Evolutionary conservation across 1,140 invertebrate species (phyloP), one percentile per base, ranked within the genome.

Genomic region (Tetragonula clypearis): DNA sequence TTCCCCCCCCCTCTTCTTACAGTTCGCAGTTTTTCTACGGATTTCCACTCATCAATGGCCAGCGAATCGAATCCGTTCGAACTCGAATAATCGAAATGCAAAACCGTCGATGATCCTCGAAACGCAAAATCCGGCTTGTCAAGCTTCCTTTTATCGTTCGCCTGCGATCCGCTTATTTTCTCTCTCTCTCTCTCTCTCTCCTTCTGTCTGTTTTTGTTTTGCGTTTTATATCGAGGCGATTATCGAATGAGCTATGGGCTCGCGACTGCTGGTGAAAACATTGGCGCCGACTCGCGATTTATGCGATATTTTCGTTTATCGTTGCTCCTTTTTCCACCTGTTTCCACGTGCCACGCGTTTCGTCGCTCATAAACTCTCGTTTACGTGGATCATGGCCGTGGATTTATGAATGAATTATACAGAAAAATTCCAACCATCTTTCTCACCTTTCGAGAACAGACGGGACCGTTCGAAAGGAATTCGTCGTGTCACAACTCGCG

Each of bases 221-320:
- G 15, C 35, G 60, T 77, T 78, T 77, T 58, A 78, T 77, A 56
- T 62, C 74, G 21, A 53, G 62, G 19, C 73, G 81, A 83, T 83
- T 69, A 78, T 83, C 74, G 74, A 78, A 83, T 78, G 71, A 82
- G 41, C 12, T 41, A 80, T 58, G 41, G 79, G 69, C 26, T 21
- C 11, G 62, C 41, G 62, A 76, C 23, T 60, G 74, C n/a, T n/a
- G 14, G 15, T 56, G 62, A 78, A 78, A 77, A 56, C 30, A 23
- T n/a, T 30, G n/a, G n/a, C 35, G 15, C 23, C 19, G 73, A 53
- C 17, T 73, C 41, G 41, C 30, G 65, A 83, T 83, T 83, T 78
- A 78, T 41, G 62, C 53, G 81, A 58, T 30, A 30, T 69, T 53
- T 56, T 68, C 62, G 49, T 68, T 83, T 69, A 55, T 41, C 74